Conservation (phyloP, 2,888 invertebrate species). For the Macrosoma leucophasiata region DNA sequence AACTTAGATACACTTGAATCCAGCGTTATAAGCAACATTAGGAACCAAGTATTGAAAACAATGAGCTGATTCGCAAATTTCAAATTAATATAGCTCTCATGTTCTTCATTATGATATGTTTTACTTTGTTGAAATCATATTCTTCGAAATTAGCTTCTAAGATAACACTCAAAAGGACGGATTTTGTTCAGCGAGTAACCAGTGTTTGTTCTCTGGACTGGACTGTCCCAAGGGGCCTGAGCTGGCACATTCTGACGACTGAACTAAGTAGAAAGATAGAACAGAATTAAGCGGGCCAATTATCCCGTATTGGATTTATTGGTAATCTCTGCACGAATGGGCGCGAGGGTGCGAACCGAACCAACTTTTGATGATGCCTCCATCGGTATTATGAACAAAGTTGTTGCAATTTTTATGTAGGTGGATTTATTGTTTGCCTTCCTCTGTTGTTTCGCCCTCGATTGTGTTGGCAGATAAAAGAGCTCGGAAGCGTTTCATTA, state of each 20-base stretch:
- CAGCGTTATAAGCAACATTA: too few species aligned
- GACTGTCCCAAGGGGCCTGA: slow-evolving; percentile 70
- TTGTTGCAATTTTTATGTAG: slow-evolving; percentile 74
- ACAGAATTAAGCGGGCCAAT: slow-evolving; percentile 76
- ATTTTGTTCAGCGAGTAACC: slow-evolving; percentile 50
- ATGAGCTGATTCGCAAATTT: too few species aligned
- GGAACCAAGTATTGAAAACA: too few species aligned
- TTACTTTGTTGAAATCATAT: slow-evolving; percentile 31
- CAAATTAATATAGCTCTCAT: slow-evolving; percentile 3
- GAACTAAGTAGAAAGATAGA: slow-evolving; percentile 76
- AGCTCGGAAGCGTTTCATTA: slow-evolving; percentile 54
- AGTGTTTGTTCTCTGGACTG: slow-evolving; percentile 60
- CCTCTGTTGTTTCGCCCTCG: slow-evolving; percentile 59
- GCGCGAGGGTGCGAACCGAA: slow-evolving; percentile 73
- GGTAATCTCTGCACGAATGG: slow-evolving; percentile 76
- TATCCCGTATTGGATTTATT: slow-evolving; percentile 77
- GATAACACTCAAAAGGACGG: slow-evolving; percentile 40
- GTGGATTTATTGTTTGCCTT: slow-evolving; percentile 69
- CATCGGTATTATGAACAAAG: slow-evolving; percentile 73
- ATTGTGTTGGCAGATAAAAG: slow-evolving; percentile 66
- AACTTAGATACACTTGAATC: too few species aligned
- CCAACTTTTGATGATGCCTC: slow-evolving; percentile 75
- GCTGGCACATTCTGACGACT: slow-evolving; percentile 76
- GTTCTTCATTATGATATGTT: slow-evolving; percentile 33
- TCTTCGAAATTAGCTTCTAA: slow-evolving; percentile 53